Evolutionary conservation across 2,888 invertebrate species (phyloP).

Genomic region (Drosophila anceps): DNA sequence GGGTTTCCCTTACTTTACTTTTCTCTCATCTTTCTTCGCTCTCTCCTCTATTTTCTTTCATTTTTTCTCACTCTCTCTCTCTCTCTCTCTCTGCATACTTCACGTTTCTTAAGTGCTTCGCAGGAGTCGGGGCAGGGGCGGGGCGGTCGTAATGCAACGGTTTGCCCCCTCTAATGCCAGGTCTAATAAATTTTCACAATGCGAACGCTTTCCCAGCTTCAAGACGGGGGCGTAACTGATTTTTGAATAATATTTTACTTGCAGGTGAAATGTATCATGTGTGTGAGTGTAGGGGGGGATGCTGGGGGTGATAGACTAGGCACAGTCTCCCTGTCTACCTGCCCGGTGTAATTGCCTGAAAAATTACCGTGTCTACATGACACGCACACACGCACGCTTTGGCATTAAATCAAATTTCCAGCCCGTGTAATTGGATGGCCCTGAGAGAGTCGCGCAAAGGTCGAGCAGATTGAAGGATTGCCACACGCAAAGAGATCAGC

Average conservation of each 20-base stretch:
- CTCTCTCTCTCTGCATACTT: neutral
- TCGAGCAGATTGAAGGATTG: neutral
- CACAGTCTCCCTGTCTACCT: conserved; percentile 2
- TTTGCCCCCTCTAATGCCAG: conserved; percentile 47
- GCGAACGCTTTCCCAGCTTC: conserved; percentile 30
- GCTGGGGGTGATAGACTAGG: conserved; percentile 6
- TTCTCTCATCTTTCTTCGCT: neutral
- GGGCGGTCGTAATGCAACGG: conserved; percentile 33
- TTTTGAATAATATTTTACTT: conserved; percentile 80
- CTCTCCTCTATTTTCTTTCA: neutral
- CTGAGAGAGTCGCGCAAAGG: neutral
- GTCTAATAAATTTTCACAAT: conserved; percentile 59
- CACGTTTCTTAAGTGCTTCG: conserved; percentile 56
- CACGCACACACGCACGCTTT: conserved; percentile 71
- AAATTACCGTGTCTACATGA: conserved; percentile 79
- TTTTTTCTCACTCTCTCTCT: neutral
- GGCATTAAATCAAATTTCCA: conserved; percentile 71
- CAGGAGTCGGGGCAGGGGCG: neutral
- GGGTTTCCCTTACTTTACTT: conserved; percentile 35
- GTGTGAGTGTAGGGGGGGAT: conserved; percentile 21
- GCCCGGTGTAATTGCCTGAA: conserved; percentile 72
- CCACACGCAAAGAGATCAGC: neutral
- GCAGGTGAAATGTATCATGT: conserved; percentile 74
- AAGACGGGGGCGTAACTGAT: conserved; percentile 64
- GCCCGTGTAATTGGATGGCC: conserved; percentile 48